phyloP scores from a whole-genome alignment of 92 coral and sea anemone genomes.

The Actinernus sp. region DNA sequence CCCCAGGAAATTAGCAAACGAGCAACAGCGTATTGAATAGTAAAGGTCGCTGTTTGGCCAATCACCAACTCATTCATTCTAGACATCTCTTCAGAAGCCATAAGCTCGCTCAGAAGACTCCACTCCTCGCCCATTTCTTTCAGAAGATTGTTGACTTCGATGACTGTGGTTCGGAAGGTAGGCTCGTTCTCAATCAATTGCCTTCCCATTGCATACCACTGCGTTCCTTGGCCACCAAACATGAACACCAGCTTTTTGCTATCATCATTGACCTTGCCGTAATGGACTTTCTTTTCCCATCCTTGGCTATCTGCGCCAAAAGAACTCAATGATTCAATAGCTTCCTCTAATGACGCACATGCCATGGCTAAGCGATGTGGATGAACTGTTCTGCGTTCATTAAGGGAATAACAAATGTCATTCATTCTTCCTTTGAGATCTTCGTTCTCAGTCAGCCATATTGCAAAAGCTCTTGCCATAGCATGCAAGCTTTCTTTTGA shows the following conservation, averaged over 20 bases:
- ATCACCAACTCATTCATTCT: slow-evolving; percentile 43
- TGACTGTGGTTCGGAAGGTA: slow-evolving; percentile 56
- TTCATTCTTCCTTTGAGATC: slow-evolving; percentile 27
- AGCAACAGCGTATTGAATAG: slow-evolving; percentile 80
- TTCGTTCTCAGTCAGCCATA: slow-evolving; percentile 58
- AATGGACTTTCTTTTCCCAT: slow-evolving; percentile 38
- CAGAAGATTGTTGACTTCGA: slow-evolving; percentile 46
- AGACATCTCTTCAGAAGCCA: slow-evolving; percentile 34
- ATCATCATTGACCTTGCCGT: slow-evolving; percentile 21
- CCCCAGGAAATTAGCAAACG: slow-evolving; percentile 87
- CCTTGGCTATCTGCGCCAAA: slow-evolving; percentile 50
- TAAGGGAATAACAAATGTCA: slow-evolving; percentile 82
- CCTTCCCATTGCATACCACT: slow-evolving; percentile 92
- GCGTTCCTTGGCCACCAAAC: slow-evolving; percentile 89
- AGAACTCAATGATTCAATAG: slow-evolving; percentile 37
- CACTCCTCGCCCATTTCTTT: slow-evolving; percentile 52
- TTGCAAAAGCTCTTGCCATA: slow-evolving; percentile 48
- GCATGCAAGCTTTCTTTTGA: slow-evolving; percentile 57
- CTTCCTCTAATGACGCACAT: slow-evolving; percentile 59
- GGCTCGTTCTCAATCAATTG: slow-evolving; percentile 75
- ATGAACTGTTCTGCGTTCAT: slow-evolving; percentile 75
- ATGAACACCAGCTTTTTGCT: slow-evolving; percentile 67
- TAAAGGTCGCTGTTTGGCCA: slow-evolving; percentile 87
- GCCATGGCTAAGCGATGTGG: slow-evolving; percentile 72
- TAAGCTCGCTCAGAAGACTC: slow-evolving; percentile 70